Evolutionary conservation across 2,888 invertebrate species (phyloP).

Genomic region (Drosophila recens): DNA sequence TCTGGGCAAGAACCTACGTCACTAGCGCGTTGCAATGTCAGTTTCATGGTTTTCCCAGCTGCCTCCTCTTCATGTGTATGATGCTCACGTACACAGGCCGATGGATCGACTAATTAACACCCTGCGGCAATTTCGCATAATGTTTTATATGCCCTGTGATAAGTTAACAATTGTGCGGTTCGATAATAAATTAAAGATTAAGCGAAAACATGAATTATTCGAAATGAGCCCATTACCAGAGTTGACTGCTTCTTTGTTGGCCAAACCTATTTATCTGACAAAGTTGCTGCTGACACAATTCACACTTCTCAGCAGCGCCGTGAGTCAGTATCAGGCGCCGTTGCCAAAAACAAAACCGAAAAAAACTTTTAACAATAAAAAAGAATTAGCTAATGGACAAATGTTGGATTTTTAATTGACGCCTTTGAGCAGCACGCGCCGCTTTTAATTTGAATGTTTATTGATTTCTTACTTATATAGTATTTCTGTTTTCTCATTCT

Average conservation of each 20-base stretch:
- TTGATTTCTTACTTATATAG: slow-evolving; percentile 38
- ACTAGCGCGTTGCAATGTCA: slow-evolving; percentile 5
- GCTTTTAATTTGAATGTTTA: slow-evolving; percentile 40
- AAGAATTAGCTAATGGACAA: slow-evolving; percentile 62
- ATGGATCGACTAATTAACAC: slow-evolving; percentile 64
- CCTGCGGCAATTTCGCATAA: slow-evolving; percentile 52
- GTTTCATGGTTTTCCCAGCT: slow-evolving; percentile 35
- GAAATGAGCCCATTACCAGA: background rate
- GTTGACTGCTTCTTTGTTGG: background rate
- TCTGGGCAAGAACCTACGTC: slow-evolving; percentile 36
- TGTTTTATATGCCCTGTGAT: slow-evolving; percentile 17
- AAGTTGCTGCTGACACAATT: slow-evolving; percentile 60
- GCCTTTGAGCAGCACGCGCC: slow-evolving; percentile 76
- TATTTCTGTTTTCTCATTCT: slow-evolving; percentile 26
- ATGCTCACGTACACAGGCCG: slow-evolving; percentile 43
- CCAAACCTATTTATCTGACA: slow-evolving; percentile 37
- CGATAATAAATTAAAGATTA: slow-evolving; percentile 26
- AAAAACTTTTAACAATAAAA: slow-evolving; percentile 23
- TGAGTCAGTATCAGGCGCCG: slow-evolving; percentile 58
- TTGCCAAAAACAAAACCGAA: slow-evolving; percentile 14
- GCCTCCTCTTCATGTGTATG: slow-evolving; percentile 12
- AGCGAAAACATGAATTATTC: slow-evolving; percentile 16
- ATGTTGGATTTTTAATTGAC: slow-evolving; percentile 67
- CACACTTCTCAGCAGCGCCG: slow-evolving; percentile 40
- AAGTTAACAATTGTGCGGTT: slow-evolving; percentile 29